Percentiles rank a stretch among this genome's conserved stretches.
Conservation (phyloP, 2,888 invertebrate species). For the Calameuta idolon region DNA sequence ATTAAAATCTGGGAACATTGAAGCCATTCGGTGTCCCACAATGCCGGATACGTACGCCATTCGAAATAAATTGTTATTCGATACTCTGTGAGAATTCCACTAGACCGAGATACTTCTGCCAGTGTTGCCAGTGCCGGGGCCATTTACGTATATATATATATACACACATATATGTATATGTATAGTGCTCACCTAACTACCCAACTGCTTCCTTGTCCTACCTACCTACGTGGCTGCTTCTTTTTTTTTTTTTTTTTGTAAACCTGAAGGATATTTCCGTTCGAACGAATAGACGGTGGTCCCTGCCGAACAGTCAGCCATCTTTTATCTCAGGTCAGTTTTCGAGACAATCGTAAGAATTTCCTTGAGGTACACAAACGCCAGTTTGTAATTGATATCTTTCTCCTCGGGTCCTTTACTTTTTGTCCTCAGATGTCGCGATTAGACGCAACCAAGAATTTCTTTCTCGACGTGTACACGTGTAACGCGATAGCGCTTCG, state of each 20-base stretch:
- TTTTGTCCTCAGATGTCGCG: not conserved
- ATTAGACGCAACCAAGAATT: not conserved
- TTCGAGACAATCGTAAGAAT: not conserved
- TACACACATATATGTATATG: not conserved
- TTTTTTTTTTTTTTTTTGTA: not conserved
- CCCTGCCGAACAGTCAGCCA: not conserved
- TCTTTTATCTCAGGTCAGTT: not conserved
- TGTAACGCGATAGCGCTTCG: not conserved
- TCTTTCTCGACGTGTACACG: not conserved
- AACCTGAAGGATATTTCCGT: not conserved
- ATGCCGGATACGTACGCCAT: conserved; percentile 29
- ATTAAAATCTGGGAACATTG: conserved; percentile 4
- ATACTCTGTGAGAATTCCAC: conserved; percentile 62
- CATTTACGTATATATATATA: too few species aligned
- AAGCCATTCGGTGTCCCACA: conserved; percentile 17
- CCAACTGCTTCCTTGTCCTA: not conserved
- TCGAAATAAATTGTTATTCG: conserved; percentile 63
- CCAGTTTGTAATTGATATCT: not conserved
- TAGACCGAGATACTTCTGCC: too few species aligned
- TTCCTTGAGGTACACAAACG: not conserved
- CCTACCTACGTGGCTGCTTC: too few species aligned
- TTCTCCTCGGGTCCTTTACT: not conserved
- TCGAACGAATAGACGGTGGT: not conserved
- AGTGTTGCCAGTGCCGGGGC: too few species aligned
- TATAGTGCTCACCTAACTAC: not conserved